These are phyloP conservation scores for Diceros bicornis DNA, from an alignment of 2,797 vertebrate species.

Conservation along the genomic window DNA sequence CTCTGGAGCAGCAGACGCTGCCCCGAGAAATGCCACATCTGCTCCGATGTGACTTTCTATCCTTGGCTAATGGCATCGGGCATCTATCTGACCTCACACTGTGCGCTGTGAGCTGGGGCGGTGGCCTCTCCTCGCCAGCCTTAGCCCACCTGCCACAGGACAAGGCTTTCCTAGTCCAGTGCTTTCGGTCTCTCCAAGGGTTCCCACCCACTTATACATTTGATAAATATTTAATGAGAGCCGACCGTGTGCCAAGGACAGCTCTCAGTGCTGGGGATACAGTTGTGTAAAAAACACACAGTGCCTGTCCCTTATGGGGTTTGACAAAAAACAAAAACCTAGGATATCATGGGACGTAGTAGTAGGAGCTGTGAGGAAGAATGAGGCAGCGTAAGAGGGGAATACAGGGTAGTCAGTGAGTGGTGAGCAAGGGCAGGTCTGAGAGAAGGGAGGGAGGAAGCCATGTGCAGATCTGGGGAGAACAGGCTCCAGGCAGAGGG, in stretches of 20 bases:
- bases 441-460: neutral
- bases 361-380: neutral
- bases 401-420: neutral
- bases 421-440: neutral
- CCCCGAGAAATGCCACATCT: neutral
- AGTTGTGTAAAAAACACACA: neutral
- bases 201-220: neutral
- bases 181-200: neutral
- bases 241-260: neutral
- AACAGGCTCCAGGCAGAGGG: neutral
- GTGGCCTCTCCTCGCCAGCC: too few species aligned
- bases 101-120: rapidly evolving
- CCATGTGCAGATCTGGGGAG: neutral
- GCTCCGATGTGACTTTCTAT: neutral
- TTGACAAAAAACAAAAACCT: neutral
- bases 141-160: too few species aligned
- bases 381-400: too few species aligned
- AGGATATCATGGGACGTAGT: neutral
- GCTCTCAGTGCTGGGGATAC: neutral
- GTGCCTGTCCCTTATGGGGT: neutral
- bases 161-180: neutral
- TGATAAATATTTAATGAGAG: neutral
- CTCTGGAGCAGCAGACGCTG: neutral
- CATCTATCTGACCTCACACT: rapidly evolving
- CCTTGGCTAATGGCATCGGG: neutral